Conservation (phyloP, 2,113 vertebrate genomes). For the Entelurus aequoreus region DNA sequence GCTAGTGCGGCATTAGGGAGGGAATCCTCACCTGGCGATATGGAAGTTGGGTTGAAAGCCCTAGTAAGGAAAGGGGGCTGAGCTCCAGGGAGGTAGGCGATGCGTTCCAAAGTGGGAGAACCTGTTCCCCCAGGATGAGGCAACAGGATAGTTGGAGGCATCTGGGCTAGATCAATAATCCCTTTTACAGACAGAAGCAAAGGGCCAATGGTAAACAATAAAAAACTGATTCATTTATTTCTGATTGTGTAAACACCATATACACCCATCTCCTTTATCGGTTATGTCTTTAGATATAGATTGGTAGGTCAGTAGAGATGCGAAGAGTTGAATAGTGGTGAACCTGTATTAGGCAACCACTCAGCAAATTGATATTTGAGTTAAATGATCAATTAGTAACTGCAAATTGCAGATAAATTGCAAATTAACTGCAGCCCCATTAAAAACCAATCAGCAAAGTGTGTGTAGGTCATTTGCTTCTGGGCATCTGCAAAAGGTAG, state of each 20-base stretch:
- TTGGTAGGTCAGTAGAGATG: constrained; percentile 51
- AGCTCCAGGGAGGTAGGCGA: constrained; percentile 92
- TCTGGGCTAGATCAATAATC: constrained; percentile 98
- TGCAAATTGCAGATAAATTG: constrained; percentile 17
- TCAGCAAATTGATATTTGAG: constrained; percentile 46
- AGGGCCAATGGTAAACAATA: constrained; percentile 74
- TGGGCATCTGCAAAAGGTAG: constrained; percentile 79
- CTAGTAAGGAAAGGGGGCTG: constrained; percentile 91
- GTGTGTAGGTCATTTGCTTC: constrained; percentile 77
- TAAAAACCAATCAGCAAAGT: constrained; percentile 44
- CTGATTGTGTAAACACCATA: constrained; percentile 48
- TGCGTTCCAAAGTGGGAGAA: constrained; percentile 94
- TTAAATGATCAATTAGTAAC: constrained; percentile 29
- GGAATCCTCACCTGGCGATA: constrained; percentile 88
- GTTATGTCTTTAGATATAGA: constrained; percentile 48
- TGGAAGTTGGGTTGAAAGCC: constrained; percentile 90
- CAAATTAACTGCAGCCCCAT: constrained; percentile 55
- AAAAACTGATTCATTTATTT: constrained; percentile 62
- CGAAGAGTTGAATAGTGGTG: constrained; percentile 51
- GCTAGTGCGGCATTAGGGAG: constrained; percentile 36
- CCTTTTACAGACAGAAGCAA: constrained; percentile 85
- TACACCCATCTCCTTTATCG: constrained; percentile 49
- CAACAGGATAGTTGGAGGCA: constrained; percentile 97
- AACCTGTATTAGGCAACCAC: constrained; percentile 54
- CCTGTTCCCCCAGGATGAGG: constrained; percentile 94